Evolutionary conservation across 2,888 invertebrate species (phyloP).

Genomic region (Cheilosia soror): DNA sequence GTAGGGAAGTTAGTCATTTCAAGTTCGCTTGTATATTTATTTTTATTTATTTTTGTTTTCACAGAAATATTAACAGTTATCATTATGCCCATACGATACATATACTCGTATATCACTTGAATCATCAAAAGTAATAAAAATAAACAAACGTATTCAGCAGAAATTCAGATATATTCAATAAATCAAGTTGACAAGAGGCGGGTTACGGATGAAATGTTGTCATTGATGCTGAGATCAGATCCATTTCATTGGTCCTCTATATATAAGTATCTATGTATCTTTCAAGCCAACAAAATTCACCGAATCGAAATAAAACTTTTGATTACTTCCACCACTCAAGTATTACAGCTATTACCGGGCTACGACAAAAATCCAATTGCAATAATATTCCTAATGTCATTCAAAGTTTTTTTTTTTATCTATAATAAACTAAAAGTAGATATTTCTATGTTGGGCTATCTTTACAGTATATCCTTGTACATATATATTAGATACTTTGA

Average conservation of each 20-base stretch:
- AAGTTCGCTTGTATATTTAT: neutral
- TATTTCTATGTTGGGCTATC: constrained; percentile 10
- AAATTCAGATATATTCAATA: constrained; percentile 8
- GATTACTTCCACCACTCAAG: constrained; percentile 54
- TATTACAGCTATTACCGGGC: constrained; percentile 23
- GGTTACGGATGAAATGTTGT: constrained; percentile 16
- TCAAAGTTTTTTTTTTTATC: constrained; percentile 53
- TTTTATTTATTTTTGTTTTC: neutral
- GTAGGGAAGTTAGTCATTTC: constrained; percentile 28
- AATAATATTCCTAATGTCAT: constrained; percentile 57
- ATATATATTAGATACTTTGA: neutral
- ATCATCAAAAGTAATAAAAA: constrained; percentile 13
- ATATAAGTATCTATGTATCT: no score
- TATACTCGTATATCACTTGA: constrained; percentile 27
- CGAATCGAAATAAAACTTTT: constrained; percentile 57
- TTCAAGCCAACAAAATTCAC: constrained; percentile 12
- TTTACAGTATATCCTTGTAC: neutral
- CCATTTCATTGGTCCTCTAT: neutral
- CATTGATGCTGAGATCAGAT: neutral
- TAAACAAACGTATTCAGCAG: neutral
- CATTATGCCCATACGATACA: neutral
- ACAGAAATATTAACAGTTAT: constrained; percentile 28
- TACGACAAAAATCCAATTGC: constrained; percentile 46
- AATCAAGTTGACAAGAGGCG: constrained; percentile 11
- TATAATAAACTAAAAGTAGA: constrained; percentile 51